Base-by-base conservation (phyloP, 2,113 vertebrate species). In the Cichladusa arquata region DNA sequence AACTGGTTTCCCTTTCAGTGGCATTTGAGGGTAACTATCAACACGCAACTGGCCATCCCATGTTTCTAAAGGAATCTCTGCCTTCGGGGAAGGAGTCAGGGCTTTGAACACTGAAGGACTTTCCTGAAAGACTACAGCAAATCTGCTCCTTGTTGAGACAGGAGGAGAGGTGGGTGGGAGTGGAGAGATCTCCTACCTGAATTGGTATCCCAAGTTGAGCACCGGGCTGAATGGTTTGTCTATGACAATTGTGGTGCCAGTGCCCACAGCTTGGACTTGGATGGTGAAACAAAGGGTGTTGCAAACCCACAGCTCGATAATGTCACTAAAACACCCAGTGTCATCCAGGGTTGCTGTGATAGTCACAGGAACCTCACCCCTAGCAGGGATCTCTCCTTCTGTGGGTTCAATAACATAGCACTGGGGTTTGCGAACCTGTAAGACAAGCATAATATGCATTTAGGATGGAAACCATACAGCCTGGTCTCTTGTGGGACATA, bases 241-340 rank as follows among this genome's bases (percentile, higher is more conserved):
- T 0, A 97, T 98, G 95, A 98, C 94, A 31, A 99, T 98, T 4
- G 98, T 99, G 23, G 98, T 98, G n/a, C 99, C 98, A 4, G 86
- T 97, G 77, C 98, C 99, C 0, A 83, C 67, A 99, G 40, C 28
- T 97, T 6, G 40, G 40, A 42, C 40, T 42, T 42, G 14, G 40
- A 42, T 15, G 15, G 40, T 42, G 40, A 42, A 15, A 9, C 14
- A 42, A 42, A 42, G 40, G 40, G 40, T 42, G 40, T 42, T 42
- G 40, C 40, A 15, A 42, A 42, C 40, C 40, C 10, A 42, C 67
- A 99, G 38, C 28, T 97, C 77, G 54, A 99, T 76, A 26, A 34
- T 69, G 31, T 98, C 98, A 88, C 96, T 87, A 79, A 98, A 99
- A 5, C 29, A 47, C 58, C 98, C 34, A 0, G 95, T 98, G 94